These are phyloP conservation scores for Chlorops oryzae DNA, from an alignment of 1,140 invertebrate genomes.

Conservation along the genomic window DNA sequence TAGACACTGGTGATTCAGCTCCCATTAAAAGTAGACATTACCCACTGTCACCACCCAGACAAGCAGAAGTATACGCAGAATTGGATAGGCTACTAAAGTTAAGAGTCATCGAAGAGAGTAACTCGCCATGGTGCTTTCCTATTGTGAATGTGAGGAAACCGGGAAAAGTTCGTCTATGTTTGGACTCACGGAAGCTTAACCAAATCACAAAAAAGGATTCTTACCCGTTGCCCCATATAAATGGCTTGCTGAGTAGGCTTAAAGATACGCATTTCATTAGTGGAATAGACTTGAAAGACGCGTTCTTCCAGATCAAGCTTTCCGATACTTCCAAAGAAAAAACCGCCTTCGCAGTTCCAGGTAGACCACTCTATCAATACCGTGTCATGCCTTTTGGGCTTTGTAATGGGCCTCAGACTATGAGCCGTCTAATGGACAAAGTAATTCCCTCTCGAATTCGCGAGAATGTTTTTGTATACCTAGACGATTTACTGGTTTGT, in stretches of 20 bases:
- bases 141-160: constrained; percentile 11
- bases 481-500: constrained; percentile 40
- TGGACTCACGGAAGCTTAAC: constrained; percentile 44
- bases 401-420: constrained; percentile 8
- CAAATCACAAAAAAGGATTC: constrained; percentile 38
- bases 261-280: constrained; percentile 24
- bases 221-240: constrained; percentile 26
- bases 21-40: too few species aligned
- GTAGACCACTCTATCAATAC: constrained; percentile 27
- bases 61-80: too few species aligned
- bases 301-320: constrained; percentile 25
- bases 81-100: too few species aligned
- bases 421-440: constrained; percentile 10
- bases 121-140: constrained; percentile 9
- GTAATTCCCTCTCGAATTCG: constrained; percentile 5
- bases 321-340: constrained; percentile 24
- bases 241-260: constrained; percentile 33
- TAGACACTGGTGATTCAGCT: too few species aligned
- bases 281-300: constrained; percentile 9
- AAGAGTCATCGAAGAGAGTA: too few species aligned
- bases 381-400: constrained; percentile 23
- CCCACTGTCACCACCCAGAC: too few species aligned
- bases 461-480: constrained; percentile 14
- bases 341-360: constrained; percentile 40
- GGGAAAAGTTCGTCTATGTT: constrained; percentile 28